Conservation (phyloP, 2,888 invertebrate species). For the Mythimna ferrago region DNA sequence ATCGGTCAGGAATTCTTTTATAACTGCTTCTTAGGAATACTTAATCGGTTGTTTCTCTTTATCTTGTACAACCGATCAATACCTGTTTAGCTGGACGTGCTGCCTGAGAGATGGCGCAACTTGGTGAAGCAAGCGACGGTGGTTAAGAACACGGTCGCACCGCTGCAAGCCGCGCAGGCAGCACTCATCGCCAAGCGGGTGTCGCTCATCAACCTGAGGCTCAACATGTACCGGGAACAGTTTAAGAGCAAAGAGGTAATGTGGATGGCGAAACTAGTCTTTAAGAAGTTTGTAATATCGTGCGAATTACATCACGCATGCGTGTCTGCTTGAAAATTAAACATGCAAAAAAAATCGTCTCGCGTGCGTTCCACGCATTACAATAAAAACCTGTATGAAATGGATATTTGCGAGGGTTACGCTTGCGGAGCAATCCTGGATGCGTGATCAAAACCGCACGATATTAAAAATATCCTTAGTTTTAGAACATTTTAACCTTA, state of each 20-base stretch:
- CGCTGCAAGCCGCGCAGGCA: slow-evolving; percentile 97
- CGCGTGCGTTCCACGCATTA: too few species aligned
- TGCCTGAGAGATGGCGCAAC: slow-evolving; percentile 97
- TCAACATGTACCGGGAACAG: slow-evolving; percentile 94
- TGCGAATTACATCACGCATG: too few species aligned
- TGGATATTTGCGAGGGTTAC: too few species aligned
- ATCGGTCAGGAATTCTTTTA: neutral
- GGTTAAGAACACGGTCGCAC: slow-evolving; percentile 96
- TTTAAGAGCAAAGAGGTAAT: slow-evolving; percentile 91
- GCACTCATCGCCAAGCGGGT: slow-evolving; percentile 96
- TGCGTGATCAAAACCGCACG: too few species aligned
- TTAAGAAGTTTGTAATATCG: neutral
- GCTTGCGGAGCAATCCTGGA: too few species aligned
- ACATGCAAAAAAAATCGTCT: too few species aligned
- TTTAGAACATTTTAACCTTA: too few species aligned
- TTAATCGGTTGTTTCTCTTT: neutral
- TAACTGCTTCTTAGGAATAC: neutral
- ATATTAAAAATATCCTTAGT: too few species aligned
- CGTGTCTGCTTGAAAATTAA: too few species aligned
- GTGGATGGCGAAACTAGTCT: neutral
- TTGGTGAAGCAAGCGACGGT: slow-evolving; percentile 96
- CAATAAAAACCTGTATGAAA: too few species aligned
- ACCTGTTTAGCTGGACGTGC: slow-evolving; percentile 90
- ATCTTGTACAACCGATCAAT: too few species aligned
- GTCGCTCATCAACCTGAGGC: slow-evolving; percentile 94